Evolutionary conservation across 2,113 vertebrate species (phyloP).

Genomic region (Perognathus longimembris): DNA sequence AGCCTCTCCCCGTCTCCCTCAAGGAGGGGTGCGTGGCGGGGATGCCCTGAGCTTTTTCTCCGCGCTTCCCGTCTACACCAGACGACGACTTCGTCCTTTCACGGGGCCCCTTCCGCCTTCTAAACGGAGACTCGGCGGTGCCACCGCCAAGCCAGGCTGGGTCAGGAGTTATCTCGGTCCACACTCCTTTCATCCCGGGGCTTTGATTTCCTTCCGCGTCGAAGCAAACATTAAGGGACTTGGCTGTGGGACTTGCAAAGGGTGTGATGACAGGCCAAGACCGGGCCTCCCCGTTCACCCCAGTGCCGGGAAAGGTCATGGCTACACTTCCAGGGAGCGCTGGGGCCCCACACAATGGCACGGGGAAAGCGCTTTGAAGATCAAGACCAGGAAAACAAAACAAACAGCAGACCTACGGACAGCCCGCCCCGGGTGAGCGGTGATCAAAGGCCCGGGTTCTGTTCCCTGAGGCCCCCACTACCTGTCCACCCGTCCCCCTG

Average conservation of each 20-base stretch:
- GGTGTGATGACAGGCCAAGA: conserved; percentile 46
- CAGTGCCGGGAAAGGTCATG: background rate
- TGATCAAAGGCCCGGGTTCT: background rate
- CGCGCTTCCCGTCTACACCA: background rate
- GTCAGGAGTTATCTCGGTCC: conserved; percentile 11
- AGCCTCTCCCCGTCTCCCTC: background rate
- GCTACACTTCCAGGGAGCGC: background rate
- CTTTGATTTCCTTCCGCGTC: conserved; percentile 47
- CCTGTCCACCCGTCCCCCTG: background rate
- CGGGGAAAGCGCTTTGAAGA: conserved; percentile 59
- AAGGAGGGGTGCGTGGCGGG: background rate
- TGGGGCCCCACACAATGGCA: background rate
- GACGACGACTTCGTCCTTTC: background rate
- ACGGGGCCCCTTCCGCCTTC: background rate
- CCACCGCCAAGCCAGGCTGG: background rate
- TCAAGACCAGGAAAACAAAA: conserved; percentile 36
- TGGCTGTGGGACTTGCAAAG: conserved; percentile 54
- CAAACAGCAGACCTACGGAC: background rate
- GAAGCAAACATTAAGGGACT: conserved; percentile 42
- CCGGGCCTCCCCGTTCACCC: conserved; percentile 8
- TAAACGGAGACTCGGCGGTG: background rate
- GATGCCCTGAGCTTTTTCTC: background rate
- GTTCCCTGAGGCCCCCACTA: background rate
- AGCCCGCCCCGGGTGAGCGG: conserved; percentile 15
- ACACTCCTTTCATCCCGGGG: background rate